These are phyloP conservation scores for Drosophila engyochracea DNA, from an alignment of 2,888 invertebrate genomes.

Conservation along the genomic window DNA sequence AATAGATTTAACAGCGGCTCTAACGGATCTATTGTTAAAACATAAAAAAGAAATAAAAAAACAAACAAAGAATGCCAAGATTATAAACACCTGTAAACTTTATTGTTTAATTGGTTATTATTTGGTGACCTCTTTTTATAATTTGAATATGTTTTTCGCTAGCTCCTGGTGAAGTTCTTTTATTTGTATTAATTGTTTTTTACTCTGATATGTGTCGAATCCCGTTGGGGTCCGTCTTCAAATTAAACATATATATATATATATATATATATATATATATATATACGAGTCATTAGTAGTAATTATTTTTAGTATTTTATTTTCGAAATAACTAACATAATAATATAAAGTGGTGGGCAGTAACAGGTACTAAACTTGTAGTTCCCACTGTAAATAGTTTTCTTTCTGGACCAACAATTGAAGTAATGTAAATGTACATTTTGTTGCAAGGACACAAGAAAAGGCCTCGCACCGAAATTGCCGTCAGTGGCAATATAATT, in stretches of 20 bases:
- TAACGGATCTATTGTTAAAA: neutral
- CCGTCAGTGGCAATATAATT: constrained; percentile 51
- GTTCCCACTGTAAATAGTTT: neutral
- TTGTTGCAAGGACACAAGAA: constrained; percentile 34
- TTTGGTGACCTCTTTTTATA: neutral
- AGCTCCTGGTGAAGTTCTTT: neutral
- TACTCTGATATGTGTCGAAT: neutral
- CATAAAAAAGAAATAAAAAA: neutral
- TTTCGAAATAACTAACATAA: neutral
- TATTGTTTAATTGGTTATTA: neutral
- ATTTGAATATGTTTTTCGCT: neutral
- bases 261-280: too few species aligned
- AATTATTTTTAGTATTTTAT: neutral
- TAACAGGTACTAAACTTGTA: neutral
- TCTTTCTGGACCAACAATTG: neutral
- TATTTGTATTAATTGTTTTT: neutral
- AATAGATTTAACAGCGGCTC: neutral
- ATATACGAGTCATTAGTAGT: neutral
- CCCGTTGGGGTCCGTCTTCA: too few species aligned
- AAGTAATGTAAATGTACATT: constrained; percentile 12
- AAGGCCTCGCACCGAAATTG: constrained; percentile 20
- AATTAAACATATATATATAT: too few species aligned
- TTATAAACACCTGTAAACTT: neutral
- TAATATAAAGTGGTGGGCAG: neutral
- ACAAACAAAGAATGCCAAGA: neutral